Base-by-base conservation (phyloP, 2,113 vertebrate species). In the Chaenogobius annularis region DNA sequence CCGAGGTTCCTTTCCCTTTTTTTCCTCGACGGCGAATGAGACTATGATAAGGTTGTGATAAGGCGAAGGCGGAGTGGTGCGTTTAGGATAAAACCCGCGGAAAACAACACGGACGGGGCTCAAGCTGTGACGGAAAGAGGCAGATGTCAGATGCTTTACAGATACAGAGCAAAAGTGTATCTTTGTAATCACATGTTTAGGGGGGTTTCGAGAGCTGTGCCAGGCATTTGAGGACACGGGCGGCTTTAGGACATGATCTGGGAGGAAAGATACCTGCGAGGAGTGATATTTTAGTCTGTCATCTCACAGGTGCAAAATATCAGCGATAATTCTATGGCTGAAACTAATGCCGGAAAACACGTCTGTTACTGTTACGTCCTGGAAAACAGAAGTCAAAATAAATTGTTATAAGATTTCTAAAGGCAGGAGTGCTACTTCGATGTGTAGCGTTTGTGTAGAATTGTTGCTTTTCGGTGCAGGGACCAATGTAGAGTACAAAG, bases 41-140 rank as follows among this genome's bases (percentile, higher is more conserved):
- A 13, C 64, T 35, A 69, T 5, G 46, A 83, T 75, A 64, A 80
- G 63, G 22, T 68, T 17, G 47, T 77, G 75, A 84, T 81, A 72
- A 84, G 43, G 75, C 58, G 50, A 37, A 48, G 68, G 19, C 48
- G 14, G 20, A 35, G 58, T 54, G 15, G 54, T 77, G 71, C 43
- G 71, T 75, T 81, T 48, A 74, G 48, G 72, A 31, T 14, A 50
- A 72, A 48, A 47, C 31, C 43, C 9, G 19, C 50, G 17, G 37
- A 69, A n/a, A 46, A 59, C 63, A 73, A 74, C 66, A 61, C 7
- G 7, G 31, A 65, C 12, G 11, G 50, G 50, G 1, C 66, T 69
- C 12, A 14, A 47, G 64, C 11, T 14, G 43, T 15, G 64, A 47
- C 44, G 20, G 43, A 23, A 47, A 66, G 64, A 66, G n/a, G 20